Conservation (phyloP, 2,888 invertebrate species). For the Cephonodes hylas region DNA sequence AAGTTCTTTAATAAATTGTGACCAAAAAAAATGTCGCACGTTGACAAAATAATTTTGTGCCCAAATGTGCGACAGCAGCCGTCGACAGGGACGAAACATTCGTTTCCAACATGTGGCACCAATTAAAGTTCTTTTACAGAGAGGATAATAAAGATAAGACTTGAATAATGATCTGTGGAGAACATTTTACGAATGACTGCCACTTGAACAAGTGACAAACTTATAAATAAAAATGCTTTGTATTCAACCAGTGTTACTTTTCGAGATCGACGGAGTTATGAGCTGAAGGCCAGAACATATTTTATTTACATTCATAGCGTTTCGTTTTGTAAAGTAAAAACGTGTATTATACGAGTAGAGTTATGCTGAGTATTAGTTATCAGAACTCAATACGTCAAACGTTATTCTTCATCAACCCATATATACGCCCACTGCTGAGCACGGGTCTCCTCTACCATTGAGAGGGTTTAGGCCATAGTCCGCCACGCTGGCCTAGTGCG, state of each 20-base stretch:
- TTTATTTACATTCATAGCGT: background rate
- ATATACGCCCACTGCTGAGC: no score
- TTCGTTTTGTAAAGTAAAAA: background rate
- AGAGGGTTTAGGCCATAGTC: no score
- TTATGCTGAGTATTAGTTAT: background rate
- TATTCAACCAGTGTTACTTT: background rate
- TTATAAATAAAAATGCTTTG: constrained; percentile 36
- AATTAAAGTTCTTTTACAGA: constrained; percentile 74
- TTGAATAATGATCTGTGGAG: constrained; percentile 74
- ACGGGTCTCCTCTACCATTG: no score
- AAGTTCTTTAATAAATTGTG: background rate
- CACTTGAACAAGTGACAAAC: constrained; percentile 64
- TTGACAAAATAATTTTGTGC: constrained; percentile 44
- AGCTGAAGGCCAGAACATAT: background rate
- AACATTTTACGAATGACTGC: constrained; percentile 72
- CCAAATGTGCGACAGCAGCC: constrained; percentile 54
- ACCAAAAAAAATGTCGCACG: constrained; percentile 28
- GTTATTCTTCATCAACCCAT: no score
- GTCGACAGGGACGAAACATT: constrained; percentile 57
- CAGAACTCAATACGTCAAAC: background rate
- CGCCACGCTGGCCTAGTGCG: no score
- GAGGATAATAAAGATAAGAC: constrained; percentile 73
- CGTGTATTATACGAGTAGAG: background rate
- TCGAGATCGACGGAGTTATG: background rate
- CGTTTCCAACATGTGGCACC: constrained; percentile 71